phyloP scores from a whole-genome alignment of 1,140 invertebrate genomes.

The Liolophura sinensis region DNA sequence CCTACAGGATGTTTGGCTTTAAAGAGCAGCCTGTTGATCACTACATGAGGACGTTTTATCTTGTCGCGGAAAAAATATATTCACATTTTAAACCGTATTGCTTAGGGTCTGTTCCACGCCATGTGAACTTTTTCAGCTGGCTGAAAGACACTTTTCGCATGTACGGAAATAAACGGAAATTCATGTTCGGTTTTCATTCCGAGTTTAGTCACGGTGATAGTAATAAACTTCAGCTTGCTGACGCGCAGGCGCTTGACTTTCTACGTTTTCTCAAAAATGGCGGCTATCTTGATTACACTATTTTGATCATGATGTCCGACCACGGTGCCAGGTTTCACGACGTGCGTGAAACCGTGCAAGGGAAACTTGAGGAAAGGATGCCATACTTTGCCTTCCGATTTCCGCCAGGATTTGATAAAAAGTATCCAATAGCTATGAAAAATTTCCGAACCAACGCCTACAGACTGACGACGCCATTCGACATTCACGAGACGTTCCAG shows the following conservation, averaged over 20 bases:
- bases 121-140: conserved; percentile 73
- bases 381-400: conserved; percentile 83
- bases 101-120: conserved; percentile 76
- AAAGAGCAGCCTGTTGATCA: conserved; percentile 83
- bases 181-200: conserved; percentile 82
- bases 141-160: conserved; percentile 66
- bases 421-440: conserved; percentile 67
- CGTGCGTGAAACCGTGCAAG: conserved; percentile 77
- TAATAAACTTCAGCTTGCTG: conserved; percentile 73
- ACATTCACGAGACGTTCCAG: conserved; percentile 58
- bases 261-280: conserved; percentile 73
- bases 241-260: conserved; percentile 66
- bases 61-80: conserved; percentile 68
- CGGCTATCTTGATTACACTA: conserved; percentile 60
- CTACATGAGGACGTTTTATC: conserved; percentile 82
- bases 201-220: conserved; percentile 80
- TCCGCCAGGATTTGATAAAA: conserved; percentile 71
- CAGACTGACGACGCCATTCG: conserved; percentile 59
- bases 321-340: conserved; percentile 88
- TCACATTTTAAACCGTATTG: conserved; percentile 61
- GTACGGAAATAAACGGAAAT: conserved; percentile 74
- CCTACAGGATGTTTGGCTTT: conserved; percentile 89
- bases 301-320: conserved; percentile 84
- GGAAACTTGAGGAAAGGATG: conserved; percentile 85
- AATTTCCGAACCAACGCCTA: conserved; percentile 71